Evolutionary conservation across 1,140 invertebrate species (phyloP), one percentile per base, ranked within the genome.

Genomic region (Sycophila sp.): DNA sequence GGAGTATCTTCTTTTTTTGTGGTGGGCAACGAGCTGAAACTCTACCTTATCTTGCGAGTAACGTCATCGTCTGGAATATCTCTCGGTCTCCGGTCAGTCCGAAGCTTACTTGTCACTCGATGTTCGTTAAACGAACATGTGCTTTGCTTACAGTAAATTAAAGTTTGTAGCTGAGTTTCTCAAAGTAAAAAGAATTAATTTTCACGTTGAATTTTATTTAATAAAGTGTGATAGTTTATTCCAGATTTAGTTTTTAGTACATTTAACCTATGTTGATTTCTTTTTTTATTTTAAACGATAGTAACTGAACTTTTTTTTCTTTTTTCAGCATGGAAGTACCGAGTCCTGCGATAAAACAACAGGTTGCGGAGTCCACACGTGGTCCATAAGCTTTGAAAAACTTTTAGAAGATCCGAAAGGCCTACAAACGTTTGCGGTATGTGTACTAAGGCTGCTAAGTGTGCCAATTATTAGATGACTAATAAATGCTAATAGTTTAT

Each of bases 351-450:
- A 82, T 75, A 82, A 82, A 70, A 77, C 73, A 64, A 76, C 71
- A 34, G 76, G 75, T 32, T 78, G 74, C 36, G 88, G 90, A 69
- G 89, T 91, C 47, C 86, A 89, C 64, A 83, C 87, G 65, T 98
- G 97, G 96, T 92, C 95, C 1, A 88, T 91, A 4, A 94, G 94
- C 36, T 95, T 99, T 83, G 96, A 98, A 80, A 94, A 95, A 77
- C 89, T 99, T 70, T 86, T 99, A 45, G 91, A 92, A 47, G 96
- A 98, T 88, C 89, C 91, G 1, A 90, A 90, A 32, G 97, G 96
- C 26, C 87, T 96, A 15, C 91, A 94, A 77, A 94, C 94, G 24
- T 98, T 99, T 87, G 94, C 94, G 28, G 94, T 96, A 87, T 92
- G 90, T 88, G 7, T 26, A 17, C 15, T 40, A 28, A 26, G 26